Percentiles rank a stretch among this genome's conserved stretches.
Evolutionary conservation across 2,113 vertebrate genomes (phyloP).

Genomic region (Prochilodus magdalenae): DNA sequence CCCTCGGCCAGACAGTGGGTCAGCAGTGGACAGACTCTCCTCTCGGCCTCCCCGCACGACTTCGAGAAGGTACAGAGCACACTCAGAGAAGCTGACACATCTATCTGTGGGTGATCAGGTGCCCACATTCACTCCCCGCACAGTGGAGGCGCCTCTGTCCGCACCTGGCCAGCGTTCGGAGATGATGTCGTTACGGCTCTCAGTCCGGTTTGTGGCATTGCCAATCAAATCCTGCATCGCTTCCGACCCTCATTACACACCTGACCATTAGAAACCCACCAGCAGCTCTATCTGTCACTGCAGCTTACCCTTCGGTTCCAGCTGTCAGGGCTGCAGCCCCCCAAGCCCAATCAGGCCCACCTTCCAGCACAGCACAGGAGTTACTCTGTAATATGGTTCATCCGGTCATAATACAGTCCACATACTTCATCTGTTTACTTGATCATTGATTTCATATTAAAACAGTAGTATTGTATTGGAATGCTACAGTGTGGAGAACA

Average conservation of each 20-base stretch:
- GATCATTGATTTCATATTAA: too few relatives aligned
- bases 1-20: slow-evolving; percentile 90
- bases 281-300: slow-evolving; percentile 59
- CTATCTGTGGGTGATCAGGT: too few relatives aligned
- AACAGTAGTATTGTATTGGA: too few relatives aligned
- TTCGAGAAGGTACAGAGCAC: slow-evolving; percentile 90
- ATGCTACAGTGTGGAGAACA: too few relatives aligned
- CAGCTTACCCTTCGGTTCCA: slow-evolving; percentile 31
- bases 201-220: neutral
- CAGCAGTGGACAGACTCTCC: slow-evolving; percentile 85
- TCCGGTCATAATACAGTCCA: too few relatives aligned
- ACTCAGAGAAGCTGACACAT: too few relatives aligned
- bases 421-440: too few relatives aligned
- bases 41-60: slow-evolving; percentile 88
- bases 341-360: neutral
- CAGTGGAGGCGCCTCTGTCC: neutral
- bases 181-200: slow-evolving; percentile 21
- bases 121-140: neutral
- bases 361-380: neutral
- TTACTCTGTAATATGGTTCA: neutral
- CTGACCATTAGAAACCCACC: neutral
- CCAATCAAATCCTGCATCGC: slow-evolving; percentile 31
- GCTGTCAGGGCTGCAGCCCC: slow-evolving; percentile 48
- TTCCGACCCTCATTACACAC: slow-evolving; percentile 1
- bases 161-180: slow-evolving; percentile 22